Percentiles rank a stretch among this genome's conserved stretches.
Evolutionary conservation across 2,113 vertebrate genomes (phyloP).

Genomic region (Crotalus viridis): DNA sequence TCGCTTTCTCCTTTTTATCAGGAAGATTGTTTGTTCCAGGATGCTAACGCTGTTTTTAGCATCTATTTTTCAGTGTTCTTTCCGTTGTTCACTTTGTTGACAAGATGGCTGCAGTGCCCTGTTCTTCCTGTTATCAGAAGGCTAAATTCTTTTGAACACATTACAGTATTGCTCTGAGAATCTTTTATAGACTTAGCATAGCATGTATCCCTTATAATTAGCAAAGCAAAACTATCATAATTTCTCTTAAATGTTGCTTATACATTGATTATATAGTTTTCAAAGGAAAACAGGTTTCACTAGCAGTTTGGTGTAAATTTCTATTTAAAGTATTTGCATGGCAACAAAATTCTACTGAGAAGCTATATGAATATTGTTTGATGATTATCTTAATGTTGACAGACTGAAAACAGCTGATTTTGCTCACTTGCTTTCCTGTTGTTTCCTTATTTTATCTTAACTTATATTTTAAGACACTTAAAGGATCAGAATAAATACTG

Average conservation of each 20-base stretch:
- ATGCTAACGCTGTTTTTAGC: not conserved
- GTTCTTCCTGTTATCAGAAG: not conserved
- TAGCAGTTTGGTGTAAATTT: not conserved
- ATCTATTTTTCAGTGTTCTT: not conserved
- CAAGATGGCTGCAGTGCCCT: not conserved
- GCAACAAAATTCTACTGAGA: slow-evolving; percentile 41
- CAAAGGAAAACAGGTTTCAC: not conserved
- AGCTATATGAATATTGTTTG: slow-evolving; percentile 54
- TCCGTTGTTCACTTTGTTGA: not conserved
- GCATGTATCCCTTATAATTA: not conserved
- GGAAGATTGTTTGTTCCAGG: not conserved
- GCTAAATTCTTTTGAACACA: not conserved
- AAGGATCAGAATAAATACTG: not conserved
- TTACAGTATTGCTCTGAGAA: not conserved
- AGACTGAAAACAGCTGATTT: slow-evolving; percentile 49
- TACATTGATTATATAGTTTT: not conserved
- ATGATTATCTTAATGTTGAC: slow-evolving; percentile 46
- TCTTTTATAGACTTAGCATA: not conserved
- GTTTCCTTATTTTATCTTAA: not conserved
- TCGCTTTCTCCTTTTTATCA: not conserved
- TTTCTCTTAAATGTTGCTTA: not conserved
- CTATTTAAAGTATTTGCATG: not conserved
- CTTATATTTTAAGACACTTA: not conserved
- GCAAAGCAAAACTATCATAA: not conserved
- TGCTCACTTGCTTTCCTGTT: slow-evolving; percentile 5